Percentiles rank a stretch among this genome's conserved stretches.
Conservation (phyloP, 2,888 invertebrate species). For the Sabatieria punctata region DNA sequence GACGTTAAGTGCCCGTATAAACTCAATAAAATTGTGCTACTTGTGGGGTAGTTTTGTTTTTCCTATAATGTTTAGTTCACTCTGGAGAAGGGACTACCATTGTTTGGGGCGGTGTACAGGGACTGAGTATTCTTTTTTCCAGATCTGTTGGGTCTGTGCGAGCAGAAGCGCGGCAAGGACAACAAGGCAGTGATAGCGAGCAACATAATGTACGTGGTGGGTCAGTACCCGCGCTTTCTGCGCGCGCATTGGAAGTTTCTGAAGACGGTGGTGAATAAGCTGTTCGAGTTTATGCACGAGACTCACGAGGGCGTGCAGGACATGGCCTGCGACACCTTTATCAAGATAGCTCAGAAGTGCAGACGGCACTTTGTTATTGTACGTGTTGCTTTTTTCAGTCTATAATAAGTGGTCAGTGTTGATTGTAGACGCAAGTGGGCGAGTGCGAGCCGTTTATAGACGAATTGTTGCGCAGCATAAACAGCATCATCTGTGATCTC, state of each 20-base stretch:
- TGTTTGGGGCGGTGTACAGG: not conserved
- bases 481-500: constrained; percentile 93
- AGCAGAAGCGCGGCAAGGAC: constrained; percentile 95
- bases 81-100: too few relatives aligned
- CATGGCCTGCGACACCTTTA: constrained; percentile 99
- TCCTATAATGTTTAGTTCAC: constrained; percentile 2
- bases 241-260: constrained; percentile 99
- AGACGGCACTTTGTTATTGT: constrained; percentile 79
- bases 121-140: constrained; percentile 13
- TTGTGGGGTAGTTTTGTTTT: constrained; percentile 4
- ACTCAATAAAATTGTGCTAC: too few relatives aligned
- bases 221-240: constrained; percentile 93
- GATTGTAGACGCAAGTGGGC: constrained; percentile 60
- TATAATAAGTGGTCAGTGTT: too few relatives aligned
- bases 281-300: constrained; percentile 99
- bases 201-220: constrained; percentile 98
- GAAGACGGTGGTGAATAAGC: constrained; percentile 97
- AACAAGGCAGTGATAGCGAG: constrained; percentile 99
- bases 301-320: constrained; percentile 99
- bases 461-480: constrained; percentile 86
- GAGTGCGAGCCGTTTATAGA: constrained; percentile 95
- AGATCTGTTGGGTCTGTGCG: constrained; percentile 86
- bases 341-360: constrained; percentile 97
- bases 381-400: constrained; percentile 12
- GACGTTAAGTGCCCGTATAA: too few relatives aligned